Evolutionary conservation across 1,140 invertebrate species (phyloP), one percentile per base, ranked within the genome.

Genomic region (Leptinotarsa undecemlineata): DNA sequence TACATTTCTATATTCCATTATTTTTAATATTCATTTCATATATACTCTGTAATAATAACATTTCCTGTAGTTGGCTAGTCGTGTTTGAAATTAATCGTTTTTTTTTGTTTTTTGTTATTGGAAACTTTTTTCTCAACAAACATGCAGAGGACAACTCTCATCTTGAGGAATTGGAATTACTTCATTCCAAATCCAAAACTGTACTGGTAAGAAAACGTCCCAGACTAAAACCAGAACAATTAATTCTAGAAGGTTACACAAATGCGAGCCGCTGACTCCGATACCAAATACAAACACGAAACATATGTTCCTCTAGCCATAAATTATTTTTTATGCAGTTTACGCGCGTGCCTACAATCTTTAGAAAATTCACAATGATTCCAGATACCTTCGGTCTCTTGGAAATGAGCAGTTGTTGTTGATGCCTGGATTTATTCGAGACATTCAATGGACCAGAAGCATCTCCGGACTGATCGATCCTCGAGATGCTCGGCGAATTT

Each of bases 271-370:
- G 66, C 26, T 26, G 42, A 68, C 23, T 33, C 15, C 23, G 19
- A 33, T 68, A 68, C 66, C 66, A 68, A 68, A 68, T 68, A 68
- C 66, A 68, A 68, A 48, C 66, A 68, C 23, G 42, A 68, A 68
- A 68, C 66, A 68, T 68, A 68, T 68, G 66, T 68, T 68, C 23
- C 42, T 42, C n/a, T 57, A 42, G 42, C 42, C 23, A 68, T 68
- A 68, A 68, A 68, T 68, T 68, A 68, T 68, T 68, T 68, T 68
- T 68, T 68, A 42, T 33, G 42, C 23, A 68, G 23, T 47, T 68
- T 68, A 68, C 33, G 42, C 66, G 66, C 66, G 66, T 68, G 66
- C 66, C 66, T 68, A 57, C 66, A 68, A 68, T 68, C 66, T 68
- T 68, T 68, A 68, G 23, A 68, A 47, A 68, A 68, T 68, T 68